A percentile compares a stretch with the other conserved stretches of the same genome.
Conservation (phyloP, 2,797 vertebrate genomes). For the Eremophila alpestris region DNA sequence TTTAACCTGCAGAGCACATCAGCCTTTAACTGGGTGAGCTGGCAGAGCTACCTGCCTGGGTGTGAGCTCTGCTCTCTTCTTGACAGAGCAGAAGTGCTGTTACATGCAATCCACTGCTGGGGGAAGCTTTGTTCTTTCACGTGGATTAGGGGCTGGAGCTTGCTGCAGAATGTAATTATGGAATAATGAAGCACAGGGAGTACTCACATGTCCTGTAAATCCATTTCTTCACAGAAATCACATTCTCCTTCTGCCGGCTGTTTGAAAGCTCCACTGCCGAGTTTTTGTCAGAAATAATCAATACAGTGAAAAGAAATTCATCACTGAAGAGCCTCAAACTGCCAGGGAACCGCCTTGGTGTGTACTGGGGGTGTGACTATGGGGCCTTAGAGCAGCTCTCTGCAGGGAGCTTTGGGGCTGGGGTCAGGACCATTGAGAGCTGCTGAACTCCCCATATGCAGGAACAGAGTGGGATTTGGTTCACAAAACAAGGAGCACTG, state of each 20-base stretch:
- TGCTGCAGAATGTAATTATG: neutral
- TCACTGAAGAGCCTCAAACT: conserved; percentile 85
- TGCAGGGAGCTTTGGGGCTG: neutral
- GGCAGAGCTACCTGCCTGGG: neutral
- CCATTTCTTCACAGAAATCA: conserved; percentile 79
- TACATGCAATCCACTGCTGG: neutral
- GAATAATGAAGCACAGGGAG: neutral
- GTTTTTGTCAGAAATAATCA: conserved; percentile 82
- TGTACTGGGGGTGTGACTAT: neutral
- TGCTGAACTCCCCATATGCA: neutral
- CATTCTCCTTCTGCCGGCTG: conserved; percentile 88
- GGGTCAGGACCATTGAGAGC: neutral
- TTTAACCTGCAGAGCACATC: neutral
- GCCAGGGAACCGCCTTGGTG: conserved; percentile 90
- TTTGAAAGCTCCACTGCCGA: conserved; percentile 83
- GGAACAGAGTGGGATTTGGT: neutral
- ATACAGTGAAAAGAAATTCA: conserved; percentile 78
- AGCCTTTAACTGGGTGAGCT: neutral
- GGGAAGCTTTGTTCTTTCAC: neutral
- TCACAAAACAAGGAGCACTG: neutral
- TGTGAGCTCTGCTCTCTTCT: neutral
- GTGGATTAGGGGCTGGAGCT: neutral
- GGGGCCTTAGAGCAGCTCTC: neutral
- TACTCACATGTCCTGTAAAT: neutral
- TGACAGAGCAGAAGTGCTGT: neutral